Evolutionary conservation across 1,140 invertebrate genomes (phyloP).

Genomic region (Pachypeltis micranthus): DNA sequence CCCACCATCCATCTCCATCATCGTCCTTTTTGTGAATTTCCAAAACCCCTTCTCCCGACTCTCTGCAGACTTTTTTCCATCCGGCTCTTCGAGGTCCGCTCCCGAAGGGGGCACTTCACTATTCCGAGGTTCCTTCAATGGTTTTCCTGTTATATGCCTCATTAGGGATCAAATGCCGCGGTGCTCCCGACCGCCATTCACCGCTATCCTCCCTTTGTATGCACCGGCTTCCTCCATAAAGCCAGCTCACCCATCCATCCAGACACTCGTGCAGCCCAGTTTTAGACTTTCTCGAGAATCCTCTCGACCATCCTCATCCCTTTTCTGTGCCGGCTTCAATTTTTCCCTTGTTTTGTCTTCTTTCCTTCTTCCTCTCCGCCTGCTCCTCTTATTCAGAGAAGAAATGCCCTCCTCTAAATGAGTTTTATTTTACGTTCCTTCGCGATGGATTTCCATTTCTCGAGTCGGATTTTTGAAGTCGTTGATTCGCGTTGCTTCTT

Average conservation of each 20-base stretch:
- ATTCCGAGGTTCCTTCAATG: neutral
- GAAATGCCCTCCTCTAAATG: neutral
- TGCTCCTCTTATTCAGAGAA: neutral
- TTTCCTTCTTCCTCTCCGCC: neutral
- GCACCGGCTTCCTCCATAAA: neutral
- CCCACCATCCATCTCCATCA: neutral
- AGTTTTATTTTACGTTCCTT: neutral
- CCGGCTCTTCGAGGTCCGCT: neutral
- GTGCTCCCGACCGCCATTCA: neutral
- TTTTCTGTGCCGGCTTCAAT: neutral
- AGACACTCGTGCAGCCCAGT: neutral
- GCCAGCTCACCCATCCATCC: too few species aligned
- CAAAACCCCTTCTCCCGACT: neutral
- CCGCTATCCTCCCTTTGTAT: conserved; percentile 1
- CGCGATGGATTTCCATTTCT: neutral
- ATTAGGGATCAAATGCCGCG: neutral
- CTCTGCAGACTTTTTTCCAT: neutral
- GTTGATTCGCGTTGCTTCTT: neutral
- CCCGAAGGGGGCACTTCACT: conserved; percentile 1
- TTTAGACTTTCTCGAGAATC: neutral
- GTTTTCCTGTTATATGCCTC: conserved; percentile 9
- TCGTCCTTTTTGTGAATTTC: neutral
- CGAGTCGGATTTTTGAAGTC: neutral
- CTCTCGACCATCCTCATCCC: neutral
- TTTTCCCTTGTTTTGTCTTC: neutral